Conservation (phyloP, 1,140 invertebrate species). For the Drepana arcuata region DNA sequence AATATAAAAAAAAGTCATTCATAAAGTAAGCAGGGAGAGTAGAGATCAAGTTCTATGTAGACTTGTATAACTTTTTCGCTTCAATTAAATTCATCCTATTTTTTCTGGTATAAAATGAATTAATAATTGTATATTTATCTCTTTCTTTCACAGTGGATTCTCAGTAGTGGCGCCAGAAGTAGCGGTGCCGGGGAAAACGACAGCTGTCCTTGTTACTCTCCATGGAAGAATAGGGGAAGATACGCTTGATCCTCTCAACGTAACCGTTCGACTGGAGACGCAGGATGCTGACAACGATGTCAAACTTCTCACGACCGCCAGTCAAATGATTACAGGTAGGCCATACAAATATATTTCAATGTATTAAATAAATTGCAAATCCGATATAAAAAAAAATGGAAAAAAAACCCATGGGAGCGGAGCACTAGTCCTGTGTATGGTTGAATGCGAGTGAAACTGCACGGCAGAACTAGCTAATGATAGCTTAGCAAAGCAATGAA, state of each 20-base stretch:
- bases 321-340: slow-evolving; percentile 65
- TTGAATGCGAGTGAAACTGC: too few relatives aligned
- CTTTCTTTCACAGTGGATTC: slow-evolving; percentile 69
- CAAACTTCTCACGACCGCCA: slow-evolving; percentile 55
- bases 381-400: too few relatives aligned
- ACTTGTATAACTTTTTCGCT: background rate
- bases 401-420: too few relatives aligned
- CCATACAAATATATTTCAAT: too few relatives aligned
- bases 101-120: too few relatives aligned
- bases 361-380: too few relatives aligned
- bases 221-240: slow-evolving; percentile 64
- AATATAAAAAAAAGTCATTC: too few relatives aligned
- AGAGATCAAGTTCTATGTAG: background rate
- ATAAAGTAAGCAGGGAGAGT: background rate
- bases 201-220: slow-evolving; percentile 74
- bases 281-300: slow-evolving; percentile 59
- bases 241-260: slow-evolving; percentile 69
- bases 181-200: slow-evolving; percentile 75
- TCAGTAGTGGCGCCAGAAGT: slow-evolving; percentile 75
- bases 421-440: too few relatives aligned
- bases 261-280: slow-evolving; percentile 70
- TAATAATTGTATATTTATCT: background rate
- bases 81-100: background rate
- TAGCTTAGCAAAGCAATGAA: too few relatives aligned
- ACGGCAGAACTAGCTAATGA: too few relatives aligned